A percentile compares a stretch with the other conserved stretches of the same genome.
phyloP scores from a whole-genome alignment of 1,140 invertebrate species.

The Ectropis grisescens region DNA sequence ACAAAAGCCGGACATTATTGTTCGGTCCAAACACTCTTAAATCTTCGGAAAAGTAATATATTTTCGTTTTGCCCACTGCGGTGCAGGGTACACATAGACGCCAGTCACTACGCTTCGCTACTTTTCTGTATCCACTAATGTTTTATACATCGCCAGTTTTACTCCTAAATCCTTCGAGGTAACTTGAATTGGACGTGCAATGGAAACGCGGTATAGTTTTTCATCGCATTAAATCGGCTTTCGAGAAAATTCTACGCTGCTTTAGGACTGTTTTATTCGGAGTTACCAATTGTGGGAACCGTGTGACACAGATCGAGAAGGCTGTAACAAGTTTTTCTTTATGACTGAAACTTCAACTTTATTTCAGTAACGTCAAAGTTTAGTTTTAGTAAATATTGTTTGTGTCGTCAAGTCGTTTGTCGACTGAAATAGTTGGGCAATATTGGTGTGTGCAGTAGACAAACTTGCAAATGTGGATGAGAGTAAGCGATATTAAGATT shows the following conservation, averaged over 20 bases:
- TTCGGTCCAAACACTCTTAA: slow-evolving; percentile 71
- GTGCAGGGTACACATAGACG: slow-evolving; percentile 35
- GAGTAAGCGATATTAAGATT: slow-evolving; percentile 27
- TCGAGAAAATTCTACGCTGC: slow-evolving; percentile 33
- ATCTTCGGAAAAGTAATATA: slow-evolving; percentile 71
- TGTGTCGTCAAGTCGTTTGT: slow-evolving; percentile 1
- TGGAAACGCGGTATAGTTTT: slow-evolving; percentile 44
- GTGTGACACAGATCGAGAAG: slow-evolving; percentile 8
- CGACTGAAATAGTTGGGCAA: slow-evolving; percentile 31
- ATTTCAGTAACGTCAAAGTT: neutral
- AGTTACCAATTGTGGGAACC: slow-evolving; percentile 28
- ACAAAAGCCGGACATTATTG: slow-evolving; percentile 72
- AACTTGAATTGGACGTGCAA: slow-evolving; percentile 15
- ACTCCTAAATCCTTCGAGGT: slow-evolving; percentile 20
- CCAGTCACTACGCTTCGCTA: slow-evolving; percentile 45
- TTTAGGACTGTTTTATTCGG: slow-evolving; percentile 12
- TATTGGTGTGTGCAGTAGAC: slow-evolving; percentile 27
- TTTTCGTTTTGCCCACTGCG: slow-evolving; percentile 67
- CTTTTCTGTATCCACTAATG: slow-evolving; percentile 59
- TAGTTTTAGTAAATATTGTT: neutral
- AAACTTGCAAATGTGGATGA: slow-evolving; percentile 37
- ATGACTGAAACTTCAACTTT: neutral
- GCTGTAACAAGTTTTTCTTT: too few relatives aligned
- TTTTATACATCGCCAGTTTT: slow-evolving; percentile 55
- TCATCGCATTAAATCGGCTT: slow-evolving; percentile 33